Evolutionary conservation across 1,140 invertebrate species (phyloP).

Genomic region (Ephestia elutella): DNA sequence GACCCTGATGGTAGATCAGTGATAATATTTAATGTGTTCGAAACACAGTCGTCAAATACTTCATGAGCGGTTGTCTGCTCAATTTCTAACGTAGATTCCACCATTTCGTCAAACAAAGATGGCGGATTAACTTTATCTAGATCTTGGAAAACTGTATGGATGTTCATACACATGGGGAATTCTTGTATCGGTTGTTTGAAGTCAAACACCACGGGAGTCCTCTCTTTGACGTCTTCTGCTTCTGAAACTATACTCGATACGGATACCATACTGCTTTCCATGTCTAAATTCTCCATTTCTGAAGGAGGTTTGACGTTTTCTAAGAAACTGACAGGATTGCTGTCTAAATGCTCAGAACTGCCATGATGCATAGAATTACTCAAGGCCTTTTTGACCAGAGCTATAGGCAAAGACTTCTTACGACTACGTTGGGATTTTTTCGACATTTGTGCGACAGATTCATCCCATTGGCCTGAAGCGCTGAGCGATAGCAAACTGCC

Average conservation of each 20-base stretch:
- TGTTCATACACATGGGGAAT: conserved; percentile 65
- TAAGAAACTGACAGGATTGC: conserved; percentile 75
- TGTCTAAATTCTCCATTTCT: conserved; percentile 85
- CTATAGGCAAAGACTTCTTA: conserved; percentile 81
- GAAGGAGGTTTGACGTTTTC: conserved; percentile 89
- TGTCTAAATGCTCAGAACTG: conserved; percentile 78
- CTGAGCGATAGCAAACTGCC: conserved; percentile 80
- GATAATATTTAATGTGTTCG: conserved; percentile 67
- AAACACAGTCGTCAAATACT: conserved; percentile 72
- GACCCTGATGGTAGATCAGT: conserved; percentile 66
- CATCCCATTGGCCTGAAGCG: conserved; percentile 70
- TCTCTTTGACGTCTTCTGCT: conserved; percentile 76
- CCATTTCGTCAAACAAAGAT: conserved; percentile 84
- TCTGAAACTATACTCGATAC: conserved; percentile 88
- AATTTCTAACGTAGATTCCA: conserved; percentile 80
- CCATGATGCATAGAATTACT: conserved; percentile 76
- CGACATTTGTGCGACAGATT: conserved; percentile 44
- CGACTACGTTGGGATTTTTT: conserved; percentile 59
- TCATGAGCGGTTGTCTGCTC: conserved; percentile 70
- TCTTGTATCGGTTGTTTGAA: conserved; percentile 72
- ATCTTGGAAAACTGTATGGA: conserved; percentile 77
- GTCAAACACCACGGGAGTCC: conserved; percentile 68
- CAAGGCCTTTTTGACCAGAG: conserved; percentile 80
- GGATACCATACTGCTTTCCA: conserved; percentile 88
- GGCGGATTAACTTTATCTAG: conserved; percentile 88